These are phyloP conservation scores for Iselma pallidipennis DNA, from an alignment of 2,888 invertebrate genomes.

Conservation along the genomic window DNA sequence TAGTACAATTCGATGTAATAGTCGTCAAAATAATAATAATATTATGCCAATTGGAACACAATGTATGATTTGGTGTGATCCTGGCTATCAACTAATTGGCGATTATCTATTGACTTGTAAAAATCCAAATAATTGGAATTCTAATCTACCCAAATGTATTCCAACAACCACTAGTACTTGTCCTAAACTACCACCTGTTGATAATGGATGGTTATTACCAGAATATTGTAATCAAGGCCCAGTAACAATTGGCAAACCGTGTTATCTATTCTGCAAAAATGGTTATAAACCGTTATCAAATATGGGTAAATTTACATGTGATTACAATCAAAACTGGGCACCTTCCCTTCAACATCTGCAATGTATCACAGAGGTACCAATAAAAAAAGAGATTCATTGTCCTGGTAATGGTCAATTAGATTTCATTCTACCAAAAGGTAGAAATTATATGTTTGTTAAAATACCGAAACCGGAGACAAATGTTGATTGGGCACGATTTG, in stretches of 20 bases:
- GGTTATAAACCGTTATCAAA: slow-evolving; percentile 53
- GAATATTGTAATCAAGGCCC: slow-evolving; percentile 58
- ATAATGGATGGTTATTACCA: slow-evolving; percentile 60
- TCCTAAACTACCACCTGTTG: slow-evolving; percentile 55
- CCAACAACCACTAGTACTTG: slow-evolving; percentile 48
- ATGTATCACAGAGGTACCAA: slow-evolving; percentile 44
- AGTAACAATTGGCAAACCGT: slow-evolving; percentile 56
- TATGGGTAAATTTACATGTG: slow-evolving; percentile 40
- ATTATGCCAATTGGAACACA: slow-evolving; percentile 51
- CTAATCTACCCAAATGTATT: slow-evolving; percentile 13
- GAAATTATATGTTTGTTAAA: slow-evolving; percentile 56
- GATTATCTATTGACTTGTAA: slow-evolving; percentile 59
- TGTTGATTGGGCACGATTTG: slow-evolving; percentile 66
- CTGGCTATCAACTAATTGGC: slow-evolving; percentile 62
- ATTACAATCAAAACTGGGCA: slow-evolving; percentile 43
- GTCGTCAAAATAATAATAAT: slow-evolving; percentile 25
- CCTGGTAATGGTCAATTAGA: slow-evolving; percentile 62
- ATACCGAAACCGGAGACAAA: slow-evolving; percentile 66
- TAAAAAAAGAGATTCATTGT: slow-evolving; percentile 60
- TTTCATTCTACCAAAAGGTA: slow-evolving; percentile 59
- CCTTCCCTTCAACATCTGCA: slow-evolving; percentile 29
- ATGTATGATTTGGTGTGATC: slow-evolving; percentile 58
- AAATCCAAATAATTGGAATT: slow-evolving; percentile 58
- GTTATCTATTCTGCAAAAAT: slow-evolving; percentile 56
- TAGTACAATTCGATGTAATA: slow-evolving; percentile 44